Evolutionary conservation across 2,888 invertebrate genomes (phyloP).

Genomic region (Chloromyia formosa): DNA sequence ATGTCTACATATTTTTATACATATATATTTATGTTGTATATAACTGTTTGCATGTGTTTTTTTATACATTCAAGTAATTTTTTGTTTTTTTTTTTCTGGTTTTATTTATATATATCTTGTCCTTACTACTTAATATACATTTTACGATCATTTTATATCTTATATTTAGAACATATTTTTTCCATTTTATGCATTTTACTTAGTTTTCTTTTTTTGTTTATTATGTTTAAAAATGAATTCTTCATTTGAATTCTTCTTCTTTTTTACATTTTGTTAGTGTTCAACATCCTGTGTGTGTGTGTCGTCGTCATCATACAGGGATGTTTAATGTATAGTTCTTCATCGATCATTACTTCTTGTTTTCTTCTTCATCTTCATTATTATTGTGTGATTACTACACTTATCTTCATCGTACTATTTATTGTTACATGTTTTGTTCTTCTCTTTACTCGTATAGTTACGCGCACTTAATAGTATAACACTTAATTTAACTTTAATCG

Average conservation of each 20-base stretch:
- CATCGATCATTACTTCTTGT: constrained; percentile 8
- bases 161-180: constrained; percentile 4
- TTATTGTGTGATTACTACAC: constrained; percentile 8
- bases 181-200: constrained; percentile 33
- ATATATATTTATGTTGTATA: constrained; percentile 8
- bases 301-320: background rate
- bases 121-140: background rate
- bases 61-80: constrained; percentile 17
- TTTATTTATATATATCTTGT: constrained; percentile 18
- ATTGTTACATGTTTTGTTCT: constrained; percentile 31
- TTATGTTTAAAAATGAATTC: constrained; percentile 24
- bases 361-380: background rate
- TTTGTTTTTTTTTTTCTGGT: constrained; percentile 21
- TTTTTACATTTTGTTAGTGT: constrained; percentile 1
- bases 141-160: background rate
- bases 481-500: constrained; percentile 12
- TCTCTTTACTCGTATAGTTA: constrained; percentile 2
- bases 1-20: constrained; percentile 7
- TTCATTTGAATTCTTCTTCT: background rate
- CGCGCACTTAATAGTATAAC: background rate
- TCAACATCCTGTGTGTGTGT: background rate
- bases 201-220: background rate
- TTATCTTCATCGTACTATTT: constrained; percentile 33
- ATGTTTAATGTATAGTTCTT: constrained; percentile 3
- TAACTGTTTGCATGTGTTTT: constrained; percentile 1